Percentiles rank a stretch among this genome's conserved stretches.
These are phyloP conservation scores for Dynastes hyllus DNA, from an alignment of 2,888 invertebrate genomes.

Conservation along the genomic window DNA sequence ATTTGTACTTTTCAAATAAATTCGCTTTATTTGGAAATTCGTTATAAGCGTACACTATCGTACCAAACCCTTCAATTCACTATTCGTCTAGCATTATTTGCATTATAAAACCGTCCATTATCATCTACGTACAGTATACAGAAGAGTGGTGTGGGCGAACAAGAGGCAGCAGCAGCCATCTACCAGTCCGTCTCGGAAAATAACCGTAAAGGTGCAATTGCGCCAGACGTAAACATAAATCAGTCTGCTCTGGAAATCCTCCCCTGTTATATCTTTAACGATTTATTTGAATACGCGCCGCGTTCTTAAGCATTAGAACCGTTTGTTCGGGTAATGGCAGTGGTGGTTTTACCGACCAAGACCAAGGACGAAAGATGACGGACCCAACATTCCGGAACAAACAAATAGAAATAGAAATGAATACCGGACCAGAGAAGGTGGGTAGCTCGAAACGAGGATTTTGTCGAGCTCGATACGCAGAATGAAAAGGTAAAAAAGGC, in stretches of 20 bases:
- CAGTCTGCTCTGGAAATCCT: constrained; percentile 63
- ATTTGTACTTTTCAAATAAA: no score
- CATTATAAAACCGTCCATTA: no score
- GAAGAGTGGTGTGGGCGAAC: no score
- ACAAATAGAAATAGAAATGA: constrained; percentile 6
- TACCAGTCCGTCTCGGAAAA: constrained; percentile 51
- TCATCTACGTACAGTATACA: no score
- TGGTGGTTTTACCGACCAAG: not conserved
- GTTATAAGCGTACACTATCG: no score
- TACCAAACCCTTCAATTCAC: no score
- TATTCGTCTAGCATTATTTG: no score
- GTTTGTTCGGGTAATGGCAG: not conserved
- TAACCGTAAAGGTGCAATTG: constrained; percentile 62
- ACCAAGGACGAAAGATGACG: constrained; percentile 25
- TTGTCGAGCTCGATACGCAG: not conserved
- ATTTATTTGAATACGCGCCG: constrained; percentile 63
- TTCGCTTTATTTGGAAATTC: no score
- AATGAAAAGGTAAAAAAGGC: not conserved
- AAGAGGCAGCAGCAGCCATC: no score
- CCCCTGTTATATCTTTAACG: constrained; percentile 62
- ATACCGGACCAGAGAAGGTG: not conserved
- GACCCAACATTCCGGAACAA: not conserved
- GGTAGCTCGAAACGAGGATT: not conserved
- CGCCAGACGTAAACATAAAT: constrained; percentile 62
- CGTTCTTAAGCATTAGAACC: constrained; percentile 43